Conservation (phyloP, 2,797 vertebrate genomes). For the Aulostomus chinensis region DNA sequence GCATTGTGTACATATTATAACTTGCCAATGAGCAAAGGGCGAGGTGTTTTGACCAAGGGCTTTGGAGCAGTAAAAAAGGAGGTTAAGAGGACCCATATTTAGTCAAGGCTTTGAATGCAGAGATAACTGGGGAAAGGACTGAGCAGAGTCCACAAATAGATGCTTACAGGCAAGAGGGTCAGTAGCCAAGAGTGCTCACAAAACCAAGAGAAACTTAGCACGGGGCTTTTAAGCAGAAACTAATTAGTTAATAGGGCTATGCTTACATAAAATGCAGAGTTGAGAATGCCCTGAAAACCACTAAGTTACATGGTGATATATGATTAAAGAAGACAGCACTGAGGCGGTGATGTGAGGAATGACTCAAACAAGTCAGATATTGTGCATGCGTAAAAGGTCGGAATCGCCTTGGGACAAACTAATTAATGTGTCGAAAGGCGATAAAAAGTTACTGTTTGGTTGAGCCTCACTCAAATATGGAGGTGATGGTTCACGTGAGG, state of each 20-base stretch:
- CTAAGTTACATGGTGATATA: background rate
- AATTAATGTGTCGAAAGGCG: no score
- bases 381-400: no score
- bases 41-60: conserved; percentile 40
- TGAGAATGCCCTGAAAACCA: background rate
- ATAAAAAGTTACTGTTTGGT: no score
- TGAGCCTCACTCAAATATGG: no score
- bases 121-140: conserved; percentile 46
- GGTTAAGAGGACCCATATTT: conserved; percentile 32
- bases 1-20: conserved; percentile 10
- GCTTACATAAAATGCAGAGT: background rate
- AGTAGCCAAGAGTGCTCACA: conserved; percentile 26
- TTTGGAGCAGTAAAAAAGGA: conserved; percentile 37
- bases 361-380: no score
- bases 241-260: conserved; percentile 15
- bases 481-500: no score
- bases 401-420: no score
- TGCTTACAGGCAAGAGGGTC: conserved; percentile 33
- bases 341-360: no score
- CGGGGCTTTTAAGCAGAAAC: conserved; percentile 5
- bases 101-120: conserved; percentile 23
- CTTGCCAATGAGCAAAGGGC: conserved; percentile 25
- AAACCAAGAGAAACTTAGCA: conserved; percentile 21
- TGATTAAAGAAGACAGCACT: no score
- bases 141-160: conserved; percentile 32